phyloP scores from a whole-genome alignment of 1,140 invertebrate species.

The Cyrtorhinus lividipennis region DNA sequence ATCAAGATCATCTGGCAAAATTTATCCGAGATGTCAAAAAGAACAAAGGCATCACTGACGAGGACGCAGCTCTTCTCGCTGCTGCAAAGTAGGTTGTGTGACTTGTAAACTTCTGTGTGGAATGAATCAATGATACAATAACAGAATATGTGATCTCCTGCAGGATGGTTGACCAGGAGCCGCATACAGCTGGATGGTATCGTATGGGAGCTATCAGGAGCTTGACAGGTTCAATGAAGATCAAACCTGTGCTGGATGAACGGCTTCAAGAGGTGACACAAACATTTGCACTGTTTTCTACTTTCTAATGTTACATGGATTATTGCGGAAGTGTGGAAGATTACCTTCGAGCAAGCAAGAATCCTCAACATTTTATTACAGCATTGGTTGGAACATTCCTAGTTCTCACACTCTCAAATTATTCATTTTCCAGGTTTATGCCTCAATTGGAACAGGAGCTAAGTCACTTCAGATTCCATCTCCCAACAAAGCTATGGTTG shows the following conservation, averaged over 20 bases:
- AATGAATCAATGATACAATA: neutral
- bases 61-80: conserved; percentile 42
- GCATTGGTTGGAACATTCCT: no score
- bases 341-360: no score
- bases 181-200: conserved; percentile 43
- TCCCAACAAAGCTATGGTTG: no score
- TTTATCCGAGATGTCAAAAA: conserved; percentile 42
- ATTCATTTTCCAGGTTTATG: no score
- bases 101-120: neutral
- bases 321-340: no score
- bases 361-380: no score
- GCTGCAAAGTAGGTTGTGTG: conserved; percentile 34
- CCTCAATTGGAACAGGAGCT: no score
- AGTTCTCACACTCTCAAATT: no score
- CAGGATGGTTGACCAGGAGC: conserved; percentile 36
- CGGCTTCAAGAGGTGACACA: conserved; percentile 26
- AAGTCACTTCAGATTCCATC: no score
- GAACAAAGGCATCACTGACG: conserved; percentile 38
- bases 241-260: conserved; percentile 28
- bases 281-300: no score
- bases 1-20: conserved; percentile 33
- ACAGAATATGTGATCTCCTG: no score
- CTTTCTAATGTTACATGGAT: no score
- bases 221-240: conserved; percentile 38
- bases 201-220: conserved; percentile 41